phyloP scores from a whole-genome alignment of 2,797 vertebrate genomes.

The Micrastur ruficollis region DNA sequence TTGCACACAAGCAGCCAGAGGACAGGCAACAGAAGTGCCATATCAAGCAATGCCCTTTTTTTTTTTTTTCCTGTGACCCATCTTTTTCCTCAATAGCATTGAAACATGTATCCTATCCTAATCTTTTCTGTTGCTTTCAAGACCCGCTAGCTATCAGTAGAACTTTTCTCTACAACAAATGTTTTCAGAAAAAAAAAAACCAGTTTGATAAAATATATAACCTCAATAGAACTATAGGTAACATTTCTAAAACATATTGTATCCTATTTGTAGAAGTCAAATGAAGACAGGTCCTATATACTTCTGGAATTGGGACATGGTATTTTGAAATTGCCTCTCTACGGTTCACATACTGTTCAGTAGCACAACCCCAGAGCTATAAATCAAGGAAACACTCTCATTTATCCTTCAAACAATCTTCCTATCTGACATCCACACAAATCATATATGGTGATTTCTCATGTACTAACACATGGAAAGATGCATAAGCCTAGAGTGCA shows the following conservation, averaged over 20 bases:
- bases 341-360: not conserved
- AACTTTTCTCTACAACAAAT: not conserved
- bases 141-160: not conserved
- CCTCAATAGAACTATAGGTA: not conserved
- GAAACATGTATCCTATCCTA: not conserved
- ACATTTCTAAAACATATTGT: not conserved
- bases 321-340: not conserved
- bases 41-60: not conserved
- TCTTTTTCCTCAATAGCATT: not conserved
- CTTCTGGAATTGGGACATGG: not conserved
- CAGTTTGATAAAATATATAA: not conserved
- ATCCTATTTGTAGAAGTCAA: not conserved
- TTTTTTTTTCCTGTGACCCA: not conserved
- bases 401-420: not conserved
- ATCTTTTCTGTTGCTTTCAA: not conserved
- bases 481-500: not conserved
- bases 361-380: not conserved
- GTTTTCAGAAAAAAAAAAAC: not conserved
- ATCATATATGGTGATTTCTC: not conserved
- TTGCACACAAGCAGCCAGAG: not conserved
- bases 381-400: not conserved
- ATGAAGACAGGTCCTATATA: not conserved
- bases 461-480: not conserved
- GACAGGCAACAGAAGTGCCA: not conserved
- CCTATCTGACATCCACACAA: not conserved